Conservation (phyloP, 2,888 invertebrate species). For the Habrosyne pyritoides region DNA sequence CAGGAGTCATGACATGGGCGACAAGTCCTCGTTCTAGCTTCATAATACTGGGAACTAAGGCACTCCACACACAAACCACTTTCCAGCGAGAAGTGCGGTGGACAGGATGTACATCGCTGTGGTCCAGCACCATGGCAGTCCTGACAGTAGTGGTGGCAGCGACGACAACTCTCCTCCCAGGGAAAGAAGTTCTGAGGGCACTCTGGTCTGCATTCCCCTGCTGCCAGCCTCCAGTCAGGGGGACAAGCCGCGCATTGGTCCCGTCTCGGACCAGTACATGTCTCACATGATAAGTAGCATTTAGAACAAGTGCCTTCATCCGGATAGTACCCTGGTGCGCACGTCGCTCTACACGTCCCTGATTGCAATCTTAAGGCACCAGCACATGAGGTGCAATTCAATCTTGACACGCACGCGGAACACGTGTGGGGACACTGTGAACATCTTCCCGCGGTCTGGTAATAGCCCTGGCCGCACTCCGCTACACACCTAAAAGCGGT, state of each 20-base stretch:
- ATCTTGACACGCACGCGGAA: conserved; percentile 88
- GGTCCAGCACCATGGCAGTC: conserved; percentile 93
- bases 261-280: conserved; percentile 91
- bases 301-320: conserved; percentile 92
- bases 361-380: conserved; percentile 91
- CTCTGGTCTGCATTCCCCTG: conserved; percentile 92
- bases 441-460: conserved; percentile 89
- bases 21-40: conserved; percentile 87
- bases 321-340: conserved; percentile 92
- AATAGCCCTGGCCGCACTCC: conserved; percentile 90
- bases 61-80: conserved; percentile 89
- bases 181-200: conserved; percentile 94
- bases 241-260: conserved; percentile 94
- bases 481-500: conserved; percentile 86
- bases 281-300: conserved; percentile 93
- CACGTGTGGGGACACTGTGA: conserved; percentile 92
- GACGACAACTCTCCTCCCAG: conserved; percentile 91
- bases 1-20: conserved; percentile 88
- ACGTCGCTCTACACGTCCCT: conserved; percentile 91
- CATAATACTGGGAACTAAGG: conserved; percentile 89
- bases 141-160: conserved; percentile 94
- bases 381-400: conserved; percentile 91
- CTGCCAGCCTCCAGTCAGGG: conserved; percentile 90
- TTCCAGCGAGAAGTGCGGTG: conserved; percentile 87
- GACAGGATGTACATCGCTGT: conserved; percentile 88